phyloP scores from a whole-genome alignment of 2,888 invertebrate genomes.

The Augochlorella aurata region DNA sequence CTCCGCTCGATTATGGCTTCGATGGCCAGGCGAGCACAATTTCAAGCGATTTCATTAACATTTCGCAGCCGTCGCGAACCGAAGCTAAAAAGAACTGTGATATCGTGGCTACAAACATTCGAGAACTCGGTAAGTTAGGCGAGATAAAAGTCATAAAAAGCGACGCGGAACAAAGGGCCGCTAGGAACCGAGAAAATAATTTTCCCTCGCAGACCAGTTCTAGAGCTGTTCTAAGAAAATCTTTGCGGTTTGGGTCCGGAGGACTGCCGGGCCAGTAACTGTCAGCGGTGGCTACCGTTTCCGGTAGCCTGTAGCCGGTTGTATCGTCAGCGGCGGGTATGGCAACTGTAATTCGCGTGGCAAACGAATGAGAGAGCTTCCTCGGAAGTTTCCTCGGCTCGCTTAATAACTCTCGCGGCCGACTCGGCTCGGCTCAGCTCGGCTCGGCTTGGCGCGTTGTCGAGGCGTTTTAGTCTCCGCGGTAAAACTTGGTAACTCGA shows the following conservation, averaged over 20 bases:
- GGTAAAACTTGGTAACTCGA: constrained; percentile 73
- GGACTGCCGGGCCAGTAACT: neutral
- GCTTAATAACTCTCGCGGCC: constrained; percentile 69
- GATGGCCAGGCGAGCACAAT: neutral
- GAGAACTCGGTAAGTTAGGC: neutral
- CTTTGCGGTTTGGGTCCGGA: neutral
- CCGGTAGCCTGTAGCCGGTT: neutral
- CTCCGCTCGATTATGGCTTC: neutral
- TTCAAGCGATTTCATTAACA: too few species aligned
- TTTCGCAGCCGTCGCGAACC: too few species aligned
- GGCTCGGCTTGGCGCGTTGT: constrained; percentile 59
- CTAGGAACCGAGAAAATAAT: neutral
- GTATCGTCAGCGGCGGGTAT: constrained; percentile 9
- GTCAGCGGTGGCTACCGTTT: neutral
- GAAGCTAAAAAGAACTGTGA: too few species aligned
- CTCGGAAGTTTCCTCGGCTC: constrained; percentile 57
- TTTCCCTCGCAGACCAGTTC: neutral
- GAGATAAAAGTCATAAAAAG: neutral
- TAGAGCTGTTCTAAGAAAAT: neutral
- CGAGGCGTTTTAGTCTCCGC: constrained; percentile 67
- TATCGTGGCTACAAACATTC: neutral
- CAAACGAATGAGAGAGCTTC: constrained; percentile 54
- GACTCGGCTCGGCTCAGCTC: constrained; percentile 35
- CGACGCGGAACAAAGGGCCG: neutral
- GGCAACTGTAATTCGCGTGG: constrained; percentile 66